Conservation (phyloP, 2,888 invertebrate species). For the Marronus borbonicus region DNA sequence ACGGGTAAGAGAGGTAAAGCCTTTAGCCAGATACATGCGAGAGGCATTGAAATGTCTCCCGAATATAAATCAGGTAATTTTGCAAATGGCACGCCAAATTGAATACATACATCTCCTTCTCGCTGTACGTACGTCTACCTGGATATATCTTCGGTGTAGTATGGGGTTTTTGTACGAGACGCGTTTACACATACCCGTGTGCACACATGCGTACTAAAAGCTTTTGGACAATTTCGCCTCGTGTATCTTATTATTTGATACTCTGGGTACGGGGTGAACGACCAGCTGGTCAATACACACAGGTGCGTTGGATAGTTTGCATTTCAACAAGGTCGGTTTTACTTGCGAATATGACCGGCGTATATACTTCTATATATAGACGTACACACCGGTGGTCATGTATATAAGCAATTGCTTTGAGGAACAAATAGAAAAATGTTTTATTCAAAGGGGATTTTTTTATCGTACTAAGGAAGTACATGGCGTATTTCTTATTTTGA, state of each 20-base stretch:
- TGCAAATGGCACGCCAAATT: constrained; percentile 40
- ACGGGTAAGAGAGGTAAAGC: neutral
- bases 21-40: neutral
- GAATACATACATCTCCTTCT: constrained; percentile 28
- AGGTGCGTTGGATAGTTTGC: constrained; percentile 53
- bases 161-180: neutral
- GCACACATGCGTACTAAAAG: constrained; percentile 34
- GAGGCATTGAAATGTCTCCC: constrained; percentile 37
- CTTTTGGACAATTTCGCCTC: constrained; percentile 36
- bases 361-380: too few relatives aligned
- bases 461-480: too few relatives aligned
- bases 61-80: constrained; percentile 49
- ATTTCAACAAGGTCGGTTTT: constrained; percentile 52
- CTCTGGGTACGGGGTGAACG: constrained; percentile 49
- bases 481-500: too few relatives aligned
- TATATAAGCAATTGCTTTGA: too few relatives aligned
- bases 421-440: too few relatives aligned
- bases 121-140: neutral
- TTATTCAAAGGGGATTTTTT: too few relatives aligned
- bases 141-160: too few relatives aligned
- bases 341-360: neutral
- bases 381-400: too few relatives aligned
- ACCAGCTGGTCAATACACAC: constrained; percentile 52
- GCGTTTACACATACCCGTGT: neutral
- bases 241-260: constrained; percentile 22